A percentile compares a stretch with the other conserved stretches of the same genome.
Evolutionary conservation across 2,113 vertebrate genomes (phyloP).

Genomic region (Peromyscus californicus): DNA sequence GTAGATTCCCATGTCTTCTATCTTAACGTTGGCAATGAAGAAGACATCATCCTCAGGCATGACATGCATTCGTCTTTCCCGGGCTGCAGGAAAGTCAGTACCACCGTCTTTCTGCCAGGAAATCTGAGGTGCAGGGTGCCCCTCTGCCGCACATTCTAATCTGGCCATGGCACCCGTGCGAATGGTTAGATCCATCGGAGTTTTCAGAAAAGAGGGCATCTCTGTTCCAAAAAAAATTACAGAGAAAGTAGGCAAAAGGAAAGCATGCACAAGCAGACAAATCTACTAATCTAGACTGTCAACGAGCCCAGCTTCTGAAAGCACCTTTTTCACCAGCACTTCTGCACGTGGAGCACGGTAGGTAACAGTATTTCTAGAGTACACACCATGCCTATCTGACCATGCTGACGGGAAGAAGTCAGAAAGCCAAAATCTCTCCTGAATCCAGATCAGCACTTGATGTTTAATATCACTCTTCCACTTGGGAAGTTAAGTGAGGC

Average conservation of each 20-base stretch:
- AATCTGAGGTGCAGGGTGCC: conserved; percentile 90
- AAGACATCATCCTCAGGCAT: conserved; percentile 93
- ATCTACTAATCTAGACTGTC: neutral
- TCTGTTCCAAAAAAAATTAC: conserved; percentile 83
- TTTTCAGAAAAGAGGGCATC: conserved; percentile 92
- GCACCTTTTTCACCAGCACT: neutral
- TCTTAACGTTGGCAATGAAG: conserved; percentile 92
- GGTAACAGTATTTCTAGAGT: neutral
- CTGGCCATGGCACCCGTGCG: conserved; percentile 91
- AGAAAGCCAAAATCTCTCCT: conserved; percentile 12
- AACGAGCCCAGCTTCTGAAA: neutral
- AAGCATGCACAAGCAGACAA: neutral
- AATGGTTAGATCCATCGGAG: conserved; percentile 91
- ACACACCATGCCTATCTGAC: neutral
- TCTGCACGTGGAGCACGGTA: neutral
- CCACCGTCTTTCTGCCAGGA: conserved; percentile 93
- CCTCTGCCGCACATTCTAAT: conserved; percentile 91
- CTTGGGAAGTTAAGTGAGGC: neutral
- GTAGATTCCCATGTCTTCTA: conserved; percentile 92
- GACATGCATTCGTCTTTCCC: conserved; percentile 93
- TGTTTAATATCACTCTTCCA: neutral
- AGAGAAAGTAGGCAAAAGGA: neutral
- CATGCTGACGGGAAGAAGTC: neutral
- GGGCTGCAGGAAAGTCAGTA: conserved; percentile 91
- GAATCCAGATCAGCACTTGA: neutral